Conservation (phyloP, 1,140 invertebrate species). For the Drosophila arizonae region DNA sequence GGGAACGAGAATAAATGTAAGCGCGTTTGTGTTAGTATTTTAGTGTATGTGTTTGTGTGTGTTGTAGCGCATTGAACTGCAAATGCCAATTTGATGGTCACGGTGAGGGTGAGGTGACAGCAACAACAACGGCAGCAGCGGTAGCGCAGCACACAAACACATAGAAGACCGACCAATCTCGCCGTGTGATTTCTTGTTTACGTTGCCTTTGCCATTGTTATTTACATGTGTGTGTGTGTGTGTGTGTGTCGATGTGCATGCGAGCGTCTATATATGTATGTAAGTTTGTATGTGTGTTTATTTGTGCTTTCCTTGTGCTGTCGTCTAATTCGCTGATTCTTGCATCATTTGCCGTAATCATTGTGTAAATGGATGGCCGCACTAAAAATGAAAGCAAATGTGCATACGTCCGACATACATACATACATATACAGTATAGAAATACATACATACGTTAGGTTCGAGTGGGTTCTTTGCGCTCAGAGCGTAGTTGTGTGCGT, state of each 20-base stretch:
- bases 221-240: not conserved
- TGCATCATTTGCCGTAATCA: constrained; percentile 76
- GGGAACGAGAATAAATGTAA: constrained; percentile 38
- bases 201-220: constrained; percentile 45
- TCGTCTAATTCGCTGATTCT: constrained; percentile 68
- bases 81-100: constrained; percentile 80
- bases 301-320: constrained; percentile 25
- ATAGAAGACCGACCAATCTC: constrained; percentile 33
- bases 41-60: constrained; percentile 35
- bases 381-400: constrained; percentile 72
- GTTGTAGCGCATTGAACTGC: constrained; percentile 76
- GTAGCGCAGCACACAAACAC: not conserved
- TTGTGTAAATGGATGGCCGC: constrained; percentile 65
- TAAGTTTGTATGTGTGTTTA: not conserved
- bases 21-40: constrained; percentile 6
- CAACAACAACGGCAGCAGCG: constrained; percentile 21
- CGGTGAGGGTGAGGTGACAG: constrained; percentile 65
- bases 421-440: not conserved
- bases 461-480: constrained; percentile 27
- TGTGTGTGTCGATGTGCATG: constrained; percentile 14
- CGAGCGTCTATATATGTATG: not conserved
- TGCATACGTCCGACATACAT: not conserved
- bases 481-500: not conserved
- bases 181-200: constrained; percentile 75
- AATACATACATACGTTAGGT: constrained; percentile 15